Conservation (phyloP, 1,140 invertebrate genomes). For the Wasmannia auropunctata region DNA sequence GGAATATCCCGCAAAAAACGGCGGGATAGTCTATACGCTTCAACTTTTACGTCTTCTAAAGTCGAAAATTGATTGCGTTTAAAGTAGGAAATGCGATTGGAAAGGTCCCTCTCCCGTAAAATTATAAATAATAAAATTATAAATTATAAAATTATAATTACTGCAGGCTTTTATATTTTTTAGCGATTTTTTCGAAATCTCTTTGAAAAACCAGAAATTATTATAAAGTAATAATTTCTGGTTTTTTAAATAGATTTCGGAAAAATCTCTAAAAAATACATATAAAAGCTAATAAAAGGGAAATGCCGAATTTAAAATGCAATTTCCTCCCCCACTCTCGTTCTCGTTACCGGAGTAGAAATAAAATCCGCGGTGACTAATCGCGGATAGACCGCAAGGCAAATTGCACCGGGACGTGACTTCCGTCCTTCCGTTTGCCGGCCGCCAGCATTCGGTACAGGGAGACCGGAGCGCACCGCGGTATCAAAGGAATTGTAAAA, state of each 20-base stretch:
- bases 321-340: background rate
- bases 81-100: background rate
- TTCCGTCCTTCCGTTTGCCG: background rate
- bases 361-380: conserved; percentile 31
- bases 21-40: background rate
- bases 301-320: conserved; percentile 17
- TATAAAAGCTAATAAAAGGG: background rate
- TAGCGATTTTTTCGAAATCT: too few relatives aligned
- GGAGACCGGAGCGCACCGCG: conserved; percentile 19
- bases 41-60: conserved; percentile 4
- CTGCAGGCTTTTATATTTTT: too few relatives aligned
- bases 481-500: conserved; percentile 68
- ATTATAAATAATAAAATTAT: too few relatives aligned
- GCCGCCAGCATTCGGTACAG: conserved; percentile 32
- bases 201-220: too few relatives aligned
- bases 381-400: conserved; percentile 30
- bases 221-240: background rate
- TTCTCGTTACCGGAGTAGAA: background rate
- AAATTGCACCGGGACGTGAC: conserved; percentile 25
- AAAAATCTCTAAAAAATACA: background rate
- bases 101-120: background rate
- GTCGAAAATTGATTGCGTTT: conserved; percentile 24
- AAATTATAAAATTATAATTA: too few relatives aligned
- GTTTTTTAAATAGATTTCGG: background rate
- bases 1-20: background rate